These are phyloP conservation scores for Limenitis camilla DNA, from an alignment of 2,888 invertebrate genomes.

Conservation along the genomic window DNA sequence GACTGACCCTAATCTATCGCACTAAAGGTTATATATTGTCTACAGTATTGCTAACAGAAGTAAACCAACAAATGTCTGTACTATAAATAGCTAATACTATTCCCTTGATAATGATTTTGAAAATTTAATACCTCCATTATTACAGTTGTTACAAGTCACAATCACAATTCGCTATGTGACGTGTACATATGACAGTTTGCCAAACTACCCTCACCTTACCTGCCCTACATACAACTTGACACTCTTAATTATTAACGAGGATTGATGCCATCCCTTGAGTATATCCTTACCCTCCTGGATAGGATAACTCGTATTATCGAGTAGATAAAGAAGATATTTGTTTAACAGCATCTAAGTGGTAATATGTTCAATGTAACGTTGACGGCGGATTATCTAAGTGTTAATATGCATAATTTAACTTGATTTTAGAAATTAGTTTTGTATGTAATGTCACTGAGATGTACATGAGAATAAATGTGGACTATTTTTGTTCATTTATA, in stretches of 20 bases:
- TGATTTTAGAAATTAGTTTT: constrained; percentile 5
- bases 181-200: constrained; percentile 12
- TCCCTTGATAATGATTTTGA: neutral
- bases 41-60: no score
- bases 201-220: constrained; percentile 22
- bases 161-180: constrained; percentile 7
- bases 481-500: neutral
- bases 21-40: no score
- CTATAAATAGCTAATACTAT: neutral
- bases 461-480: no score
- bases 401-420: constrained; percentile 23
- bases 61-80: no score
- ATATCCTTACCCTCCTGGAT: constrained; percentile 20
- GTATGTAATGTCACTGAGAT: neutral
- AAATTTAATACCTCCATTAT: neutral
- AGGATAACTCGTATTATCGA: neutral
- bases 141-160: constrained; percentile 1
- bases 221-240: constrained; percentile 32
- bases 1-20: no score
- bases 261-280: constrained; percentile 48
- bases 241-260: constrained; percentile 57
- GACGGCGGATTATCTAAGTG: constrained; percentile 23
- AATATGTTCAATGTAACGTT: constrained; percentile 27
- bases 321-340: constrained; percentile 3
- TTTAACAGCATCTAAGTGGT: neutral